Evolutionary conservation across 2,888 invertebrate species (phyloP), one percentile per base, ranked within the genome.

Genomic region (Papilio demoleus): DNA sequence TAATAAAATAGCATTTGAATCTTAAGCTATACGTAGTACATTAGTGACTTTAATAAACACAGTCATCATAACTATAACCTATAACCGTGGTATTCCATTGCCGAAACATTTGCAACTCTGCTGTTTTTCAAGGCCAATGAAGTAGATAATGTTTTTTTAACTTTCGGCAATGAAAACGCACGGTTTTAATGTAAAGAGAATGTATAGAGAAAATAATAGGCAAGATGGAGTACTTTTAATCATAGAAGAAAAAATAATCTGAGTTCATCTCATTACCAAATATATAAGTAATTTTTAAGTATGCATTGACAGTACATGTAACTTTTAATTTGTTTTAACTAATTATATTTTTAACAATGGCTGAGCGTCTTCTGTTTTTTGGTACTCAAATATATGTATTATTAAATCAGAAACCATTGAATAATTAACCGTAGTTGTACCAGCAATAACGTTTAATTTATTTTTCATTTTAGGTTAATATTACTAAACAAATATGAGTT

Each of bases 41-140:
- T 40, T 61, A 67, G 31, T 61, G 67, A 67, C 61, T 67, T 67
- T 12, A 53, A 61, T 40, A 67, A 42, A 60, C 36, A 60, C 66
- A 61, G 67, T 67, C 67, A 61, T 40, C 4, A 47, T 40, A 61
- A 61, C n/a, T 50, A 61, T 38, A 61, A 60, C 38, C 24, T 24
- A 45, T 17, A 45, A 45, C 9, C 42, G 17, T 19, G 38, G 14
- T 17, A 19, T 45, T 45, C 42, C 19, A 45, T 14, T 45, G 17
- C 9, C 9, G 17, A 45, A 42, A 12, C 9, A 8, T 3, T 8
- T 19, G 19, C 8, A 45, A 3, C n/a, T n/a, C n/a, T n/a, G n/a
- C n/a, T n/a, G n/a, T n/a, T n/a, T n/a, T n/a, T n/a, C n/a, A n/a
- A n/a, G n/a, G n/a, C n/a, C n/a, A n/a, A n/a, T n/a, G n/a, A n/a